These are phyloP conservation scores for Calypte anna DNA, from an alignment of 2,113 vertebrate species.

Conservation along the genomic window DNA sequence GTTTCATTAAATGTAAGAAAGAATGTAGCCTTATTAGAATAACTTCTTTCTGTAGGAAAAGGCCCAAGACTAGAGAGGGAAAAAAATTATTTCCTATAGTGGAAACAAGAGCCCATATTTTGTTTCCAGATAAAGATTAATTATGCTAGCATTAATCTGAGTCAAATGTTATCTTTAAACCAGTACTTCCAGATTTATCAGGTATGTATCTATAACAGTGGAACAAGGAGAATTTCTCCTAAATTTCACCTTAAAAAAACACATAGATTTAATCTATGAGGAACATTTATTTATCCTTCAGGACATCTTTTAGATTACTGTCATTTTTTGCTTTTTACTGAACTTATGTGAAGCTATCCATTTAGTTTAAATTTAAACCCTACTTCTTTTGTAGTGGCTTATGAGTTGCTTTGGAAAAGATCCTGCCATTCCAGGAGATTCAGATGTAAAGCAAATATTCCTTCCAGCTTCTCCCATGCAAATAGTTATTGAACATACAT, in stretches of 20 bases:
- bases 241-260: not conserved
- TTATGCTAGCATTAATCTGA: not conserved
- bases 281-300: not conserved
- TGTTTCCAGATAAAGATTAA: not conserved
- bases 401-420: not conserved
- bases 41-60: not conserved
- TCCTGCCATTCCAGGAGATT: not conserved
- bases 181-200: not conserved
- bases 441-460: not conserved
- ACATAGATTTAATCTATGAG: not conserved
- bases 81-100: not conserved
- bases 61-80: not conserved
- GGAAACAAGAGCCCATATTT: not conserved
- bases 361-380: not conserved
- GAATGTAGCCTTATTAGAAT: not conserved
- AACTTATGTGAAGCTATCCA: not conserved
- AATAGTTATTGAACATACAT: not conserved
- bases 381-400: not conserved
- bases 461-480: not conserved
- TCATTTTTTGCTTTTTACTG: not conserved
- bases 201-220: not conserved
- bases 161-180: not conserved
- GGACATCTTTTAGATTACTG: not conserved
- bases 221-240: not conserved
- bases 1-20: not conserved